Evolutionary conservation across 2,113 vertebrate genomes (phyloP), one percentile per base, ranked within the genome.

Genomic region (Rhinoderma darwinii): DNA sequence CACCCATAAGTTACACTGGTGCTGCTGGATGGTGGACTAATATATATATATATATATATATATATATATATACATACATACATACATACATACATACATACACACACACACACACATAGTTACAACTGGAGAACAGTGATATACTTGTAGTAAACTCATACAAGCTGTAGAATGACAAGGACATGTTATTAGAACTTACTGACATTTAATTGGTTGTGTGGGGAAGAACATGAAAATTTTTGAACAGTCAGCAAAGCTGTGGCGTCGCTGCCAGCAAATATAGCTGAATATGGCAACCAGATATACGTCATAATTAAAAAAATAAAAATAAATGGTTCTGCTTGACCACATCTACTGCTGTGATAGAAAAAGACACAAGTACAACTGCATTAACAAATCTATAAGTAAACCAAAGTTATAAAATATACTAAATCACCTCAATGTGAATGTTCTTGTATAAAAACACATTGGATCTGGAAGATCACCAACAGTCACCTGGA

Each of bases 151-250:
- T n/a, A 7, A 22, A 37, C 30, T 37, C 15, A 20, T 22, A 22
- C 66, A 35, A 8, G 32, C 68, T 41, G 37, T 6, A 72, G 68
- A 72, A 41, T 41, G 68, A 72, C 68, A 72, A 41, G 35, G 68
- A 72, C 68, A 72, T 72, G 41, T 39, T 72, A 37, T 72, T 25
- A 39, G 37, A 75, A 47, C 41, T 75, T 75, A 75, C 41, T 75
- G 41, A 75, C 39, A 47, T 47, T 47, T 75, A 75, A 75, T 47
- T 75, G 73, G 73, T 41, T 75, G 41, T 75, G 25, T 44, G n/a
- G n/a, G 73, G 41, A 75, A 75, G 41, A 27, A 44, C 41, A 75
- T 44, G 41, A 44, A 11, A 75, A 44, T 44, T 75, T 15, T 22
- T 75, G 14, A 43, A 43, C 72, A 74, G 12, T 47, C 73, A 75